Percentiles rank a stretch among this genome's conserved stretches.
Conservation (phyloP, 30 jellyfish, hydroid and myxozoan genomes). For the Aurelia sp. region DNA sequence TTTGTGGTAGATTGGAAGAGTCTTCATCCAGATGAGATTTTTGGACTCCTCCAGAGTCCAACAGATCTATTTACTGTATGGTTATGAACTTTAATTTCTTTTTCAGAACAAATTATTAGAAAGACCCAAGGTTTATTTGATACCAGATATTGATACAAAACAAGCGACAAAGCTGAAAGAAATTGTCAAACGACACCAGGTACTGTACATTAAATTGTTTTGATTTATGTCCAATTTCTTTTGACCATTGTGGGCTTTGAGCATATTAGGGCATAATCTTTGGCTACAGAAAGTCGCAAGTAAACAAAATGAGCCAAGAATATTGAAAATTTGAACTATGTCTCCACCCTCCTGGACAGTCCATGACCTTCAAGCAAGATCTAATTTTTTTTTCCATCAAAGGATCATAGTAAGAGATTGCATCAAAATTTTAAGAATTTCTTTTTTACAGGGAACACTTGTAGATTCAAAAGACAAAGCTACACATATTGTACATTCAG, state of each 20-base stretch:
- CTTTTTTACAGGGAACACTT: slow-evolving; percentile 69
- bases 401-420: too few relatives aligned
- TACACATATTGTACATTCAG: slow-evolving; percentile 84
- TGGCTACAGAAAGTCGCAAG: too few relatives aligned
- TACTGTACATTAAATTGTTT: slow-evolving; percentile 31
- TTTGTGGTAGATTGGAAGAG: too few relatives aligned
- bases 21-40: too few relatives aligned
- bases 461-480: slow-evolving; percentile 81
- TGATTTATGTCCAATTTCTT: neutral
- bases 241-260: neutral
- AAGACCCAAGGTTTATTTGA: slow-evolving; percentile 72
- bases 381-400: too few relatives aligned
- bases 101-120: slow-evolving; percentile 77
- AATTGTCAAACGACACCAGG: slow-evolving; percentile 96
- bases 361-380: too few relatives aligned
- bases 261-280: neutral
- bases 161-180: slow-evolving; percentile 66
- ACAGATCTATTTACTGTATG: too few relatives aligned
- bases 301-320: too few relatives aligned
- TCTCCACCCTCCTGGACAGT: too few relatives aligned
- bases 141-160: slow-evolving; percentile 76
- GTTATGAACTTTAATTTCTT: neutral
- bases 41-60: too few relatives aligned
- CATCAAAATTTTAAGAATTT: neutral
- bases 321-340: too few relatives aligned